These are phyloP conservation scores for Phorcus lineatus DNA, from an alignment of 2,888 invertebrate species.

Conservation along the genomic window DNA sequence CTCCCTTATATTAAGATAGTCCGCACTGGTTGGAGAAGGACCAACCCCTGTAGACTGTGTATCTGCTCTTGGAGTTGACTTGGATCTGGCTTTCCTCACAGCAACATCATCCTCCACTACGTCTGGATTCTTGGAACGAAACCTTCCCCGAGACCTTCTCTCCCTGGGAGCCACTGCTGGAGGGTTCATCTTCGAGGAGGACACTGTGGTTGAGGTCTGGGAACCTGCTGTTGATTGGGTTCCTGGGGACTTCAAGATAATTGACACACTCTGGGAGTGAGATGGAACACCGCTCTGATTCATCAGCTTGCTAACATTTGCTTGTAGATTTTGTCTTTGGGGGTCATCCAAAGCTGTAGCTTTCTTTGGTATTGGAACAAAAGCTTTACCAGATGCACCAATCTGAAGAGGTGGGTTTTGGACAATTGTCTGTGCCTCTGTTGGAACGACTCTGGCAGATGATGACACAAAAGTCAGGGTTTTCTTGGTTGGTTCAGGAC, in stretches of 20 bases:
- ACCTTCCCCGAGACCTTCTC: conserved; percentile 27
- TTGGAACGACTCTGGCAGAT: neutral
- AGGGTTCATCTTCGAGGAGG: neutral
- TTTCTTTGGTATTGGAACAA: conserved; percentile 19
- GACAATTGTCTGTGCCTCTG: conserved; percentile 5
- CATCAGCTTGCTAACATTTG: conserved; percentile 24
- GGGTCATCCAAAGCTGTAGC: neutral
- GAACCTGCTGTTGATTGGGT: neutral
- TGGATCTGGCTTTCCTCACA: conserved; percentile 34
- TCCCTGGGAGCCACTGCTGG: conserved; percentile 33
- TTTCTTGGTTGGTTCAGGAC: neutral
- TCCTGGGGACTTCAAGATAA: conserved; percentile 35
- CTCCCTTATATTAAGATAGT: conserved; percentile 38
- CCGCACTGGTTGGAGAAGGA: conserved; percentile 40
- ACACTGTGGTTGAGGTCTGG: neutral
- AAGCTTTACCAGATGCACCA: neutral
- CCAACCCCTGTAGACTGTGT: neutral
- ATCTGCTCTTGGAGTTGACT: conserved; percentile 29
- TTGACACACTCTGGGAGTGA: conserved; percentile 33
- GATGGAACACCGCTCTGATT: conserved; percentile 19
- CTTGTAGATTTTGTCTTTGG: neutral
- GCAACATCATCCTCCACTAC: conserved; percentile 33
- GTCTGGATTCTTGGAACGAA: conserved; percentile 31
- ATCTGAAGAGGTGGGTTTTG: neutral
- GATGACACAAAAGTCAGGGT: neutral